These are phyloP conservation scores for Globicephala melas DNA, from an alignment of 2,113 vertebrate species.

Conservation along the genomic window DNA sequence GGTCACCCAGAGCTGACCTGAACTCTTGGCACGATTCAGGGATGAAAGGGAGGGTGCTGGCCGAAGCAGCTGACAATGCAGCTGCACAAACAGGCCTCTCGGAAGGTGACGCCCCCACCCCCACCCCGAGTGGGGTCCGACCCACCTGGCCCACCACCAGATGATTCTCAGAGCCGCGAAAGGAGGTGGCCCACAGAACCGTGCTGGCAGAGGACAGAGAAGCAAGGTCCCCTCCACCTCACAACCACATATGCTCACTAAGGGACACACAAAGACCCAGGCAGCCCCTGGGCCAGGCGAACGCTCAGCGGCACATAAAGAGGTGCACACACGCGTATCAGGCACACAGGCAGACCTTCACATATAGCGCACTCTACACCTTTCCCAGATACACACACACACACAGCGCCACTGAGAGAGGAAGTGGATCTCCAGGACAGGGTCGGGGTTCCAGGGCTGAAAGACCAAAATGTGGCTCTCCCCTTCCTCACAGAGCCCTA, in stretches of 20 bases:
- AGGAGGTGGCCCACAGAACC: background rate
- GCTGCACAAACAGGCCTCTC: constrained; percentile 32
- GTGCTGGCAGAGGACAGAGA: background rate
- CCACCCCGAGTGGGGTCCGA: background rate
- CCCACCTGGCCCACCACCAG: background rate
- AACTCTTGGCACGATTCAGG: background rate
- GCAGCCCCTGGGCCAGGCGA: background rate
- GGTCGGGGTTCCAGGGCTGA: background rate
- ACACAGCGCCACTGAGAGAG: background rate
- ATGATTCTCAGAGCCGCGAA: background rate
- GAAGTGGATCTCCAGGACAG: background rate
- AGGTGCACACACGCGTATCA: background rate
- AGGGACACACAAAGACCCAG: background rate
- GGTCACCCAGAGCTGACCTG: background rate
- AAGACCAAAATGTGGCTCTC: background rate
- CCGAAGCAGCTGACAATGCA: background rate
- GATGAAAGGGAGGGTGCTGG: background rate
- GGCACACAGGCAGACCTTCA: background rate
- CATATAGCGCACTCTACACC: rapidly evolving
- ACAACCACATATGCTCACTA: background rate
- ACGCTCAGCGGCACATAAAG: background rate
- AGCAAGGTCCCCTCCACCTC: no score
- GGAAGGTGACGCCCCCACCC: background rate
- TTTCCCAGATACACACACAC: background rate
- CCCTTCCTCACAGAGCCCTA: background rate